Conservation (phyloP, 2,113 vertebrate genomes). For the Pseudorasbora parva region DNA sequence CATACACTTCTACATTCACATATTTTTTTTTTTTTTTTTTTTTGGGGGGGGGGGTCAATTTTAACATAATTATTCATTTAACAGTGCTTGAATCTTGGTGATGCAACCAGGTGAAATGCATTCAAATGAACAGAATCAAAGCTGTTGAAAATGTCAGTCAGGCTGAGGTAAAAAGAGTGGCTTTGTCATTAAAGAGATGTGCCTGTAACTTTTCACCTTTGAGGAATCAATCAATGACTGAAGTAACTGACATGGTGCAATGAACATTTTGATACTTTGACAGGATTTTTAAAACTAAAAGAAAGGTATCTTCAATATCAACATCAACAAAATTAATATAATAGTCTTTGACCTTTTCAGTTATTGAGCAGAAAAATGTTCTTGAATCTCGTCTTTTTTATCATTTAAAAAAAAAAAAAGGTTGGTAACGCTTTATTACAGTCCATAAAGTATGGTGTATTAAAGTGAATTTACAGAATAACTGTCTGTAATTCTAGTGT, state of each 20-base stretch:
- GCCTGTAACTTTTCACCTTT: constrained; percentile 43
- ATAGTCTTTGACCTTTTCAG: not conserved
- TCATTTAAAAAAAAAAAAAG: not conserved
- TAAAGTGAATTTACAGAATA: too few relatives aligned
- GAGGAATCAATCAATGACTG: constrained; percentile 55
- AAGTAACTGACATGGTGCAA: constrained; percentile 60
- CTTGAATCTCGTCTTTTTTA: not conserved
- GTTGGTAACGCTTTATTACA: too few relatives aligned
- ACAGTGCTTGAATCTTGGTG: constrained; percentile 49
- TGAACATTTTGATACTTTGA: constrained; percentile 41
- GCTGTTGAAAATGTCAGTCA: constrained; percentile 32
- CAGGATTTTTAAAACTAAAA: constrained; percentile 1
- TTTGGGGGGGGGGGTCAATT: too few relatives aligned
- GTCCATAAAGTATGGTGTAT: too few relatives aligned
- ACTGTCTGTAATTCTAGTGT: too few relatives aligned
- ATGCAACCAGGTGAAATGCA: constrained; percentile 60
- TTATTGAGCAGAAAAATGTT: not conserved
- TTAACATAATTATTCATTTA: constrained; percentile 51
- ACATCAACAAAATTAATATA: constrained; percentile 24
- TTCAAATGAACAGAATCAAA: constrained; percentile 53
- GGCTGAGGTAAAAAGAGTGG: constrained; percentile 15
- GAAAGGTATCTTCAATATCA: not conserved
- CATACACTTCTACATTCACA: not conserved
- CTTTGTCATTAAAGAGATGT: constrained; percentile 40
- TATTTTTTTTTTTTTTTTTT: too few relatives aligned